Conservation (phyloP, 2,113 vertebrate species). For the Riparia riparia region DNA sequence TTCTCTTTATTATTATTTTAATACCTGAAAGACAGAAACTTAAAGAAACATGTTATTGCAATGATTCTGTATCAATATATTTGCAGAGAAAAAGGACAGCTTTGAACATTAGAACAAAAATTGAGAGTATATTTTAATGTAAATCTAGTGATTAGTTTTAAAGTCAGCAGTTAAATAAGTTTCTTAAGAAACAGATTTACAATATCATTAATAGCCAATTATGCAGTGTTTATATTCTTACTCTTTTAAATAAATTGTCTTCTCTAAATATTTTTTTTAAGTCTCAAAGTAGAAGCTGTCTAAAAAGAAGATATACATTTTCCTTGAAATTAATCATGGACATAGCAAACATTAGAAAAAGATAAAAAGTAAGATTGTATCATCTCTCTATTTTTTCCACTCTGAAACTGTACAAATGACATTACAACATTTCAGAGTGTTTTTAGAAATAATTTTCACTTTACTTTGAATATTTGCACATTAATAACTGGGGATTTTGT, state of each 20-base stretch:
- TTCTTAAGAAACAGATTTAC: neutral
- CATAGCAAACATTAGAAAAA: slow-evolving; percentile 18
- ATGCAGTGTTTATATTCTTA: neutral
- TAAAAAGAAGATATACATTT: neutral
- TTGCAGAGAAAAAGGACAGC: neutral
- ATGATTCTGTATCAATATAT: neutral
- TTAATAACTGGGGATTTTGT: slow-evolving; percentile 66
- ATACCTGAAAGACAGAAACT: neutral
- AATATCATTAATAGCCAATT: neutral
- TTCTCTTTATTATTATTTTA: neutral
- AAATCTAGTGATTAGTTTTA: neutral
- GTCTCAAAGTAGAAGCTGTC: neutral
- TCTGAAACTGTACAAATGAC: slow-evolving; percentile 43
- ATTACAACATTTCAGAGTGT: slow-evolving; percentile 10
- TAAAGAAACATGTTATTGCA: neutral
- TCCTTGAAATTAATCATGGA: neutral
- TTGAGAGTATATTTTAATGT: neutral
- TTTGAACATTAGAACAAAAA: neutral
- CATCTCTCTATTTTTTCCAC: neutral
- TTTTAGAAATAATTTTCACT: slow-evolving; percentile 69
- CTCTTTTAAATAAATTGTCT: neutral
- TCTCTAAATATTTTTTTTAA: neutral
- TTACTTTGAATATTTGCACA: slow-evolving; percentile 47
- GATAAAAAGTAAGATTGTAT: neutral
- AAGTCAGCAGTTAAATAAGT: neutral